Conservation (phyloP, 2,888 invertebrate genomes). For the Phengaris alcon region DNA sequence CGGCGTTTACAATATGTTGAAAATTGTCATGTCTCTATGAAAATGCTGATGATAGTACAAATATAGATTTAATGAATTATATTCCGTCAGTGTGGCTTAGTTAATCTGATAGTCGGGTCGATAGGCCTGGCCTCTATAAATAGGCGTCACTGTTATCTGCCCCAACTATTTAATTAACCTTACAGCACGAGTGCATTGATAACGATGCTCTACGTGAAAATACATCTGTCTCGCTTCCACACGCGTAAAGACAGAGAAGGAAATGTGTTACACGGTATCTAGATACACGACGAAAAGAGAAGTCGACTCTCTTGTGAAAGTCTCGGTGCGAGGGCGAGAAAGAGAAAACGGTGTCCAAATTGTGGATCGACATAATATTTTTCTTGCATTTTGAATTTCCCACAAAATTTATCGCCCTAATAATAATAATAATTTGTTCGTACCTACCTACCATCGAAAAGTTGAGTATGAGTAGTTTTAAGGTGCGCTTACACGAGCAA, state of each 20-base stretch:
- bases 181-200: constrained; percentile 63
- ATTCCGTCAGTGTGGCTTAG: constrained; percentile 46
- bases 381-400: no score
- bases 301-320: background rate
- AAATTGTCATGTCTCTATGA: background rate
- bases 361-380: no score
- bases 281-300: background rate
- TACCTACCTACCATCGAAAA: no score
- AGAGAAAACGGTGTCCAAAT: no score
- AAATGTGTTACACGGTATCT: background rate
- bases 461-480: no score
- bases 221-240: background rate
- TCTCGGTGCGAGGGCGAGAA: background rate
- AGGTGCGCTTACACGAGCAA: no score
- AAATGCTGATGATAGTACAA: constrained; percentile 18
- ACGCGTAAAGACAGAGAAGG: background rate
- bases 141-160: constrained; percentile 66
- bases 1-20: background rate
- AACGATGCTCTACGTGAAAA: constrained; percentile 64
- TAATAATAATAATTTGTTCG: no score
- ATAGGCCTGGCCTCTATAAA: constrained; percentile 63
- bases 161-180: constrained; percentile 74
- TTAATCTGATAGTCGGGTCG: constrained; percentile 60
- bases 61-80: constrained; percentile 30
- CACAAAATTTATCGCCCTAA: no score